A percentile compares a stretch with the other conserved stretches of the same genome.
These are phyloP conservation scores for Xanthia togata DNA, from an alignment of 2,888 invertebrate species.

Conservation along the genomic window DNA sequence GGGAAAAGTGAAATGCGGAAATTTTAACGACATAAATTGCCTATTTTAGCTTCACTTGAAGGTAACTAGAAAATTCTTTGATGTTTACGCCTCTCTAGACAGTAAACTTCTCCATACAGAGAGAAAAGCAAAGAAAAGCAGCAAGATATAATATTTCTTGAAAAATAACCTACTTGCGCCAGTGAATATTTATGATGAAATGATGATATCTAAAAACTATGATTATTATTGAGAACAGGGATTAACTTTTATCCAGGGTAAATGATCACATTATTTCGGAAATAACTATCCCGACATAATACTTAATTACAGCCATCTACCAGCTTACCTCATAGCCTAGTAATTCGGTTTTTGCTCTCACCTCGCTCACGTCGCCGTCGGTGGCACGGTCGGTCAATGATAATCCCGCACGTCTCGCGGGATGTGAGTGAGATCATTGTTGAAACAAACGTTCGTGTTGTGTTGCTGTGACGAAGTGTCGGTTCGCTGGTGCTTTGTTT, in stretches of 20 bases:
- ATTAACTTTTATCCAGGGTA: neutral
- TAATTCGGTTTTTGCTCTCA: constrained; percentile 6
- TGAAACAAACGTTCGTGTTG: constrained; percentile 30
- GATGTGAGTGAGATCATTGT: constrained; percentile 48
- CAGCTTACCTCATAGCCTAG: constrained; percentile 13
- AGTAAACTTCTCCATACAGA: neutral
- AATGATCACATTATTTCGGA: neutral
- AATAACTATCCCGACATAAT: neutral
- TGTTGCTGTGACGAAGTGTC: constrained; percentile 9
- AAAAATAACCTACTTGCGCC: neutral
- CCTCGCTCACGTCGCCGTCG: too few relatives aligned
- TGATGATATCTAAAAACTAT: neutral
- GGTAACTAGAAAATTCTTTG: neutral
- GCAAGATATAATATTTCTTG: neutral
- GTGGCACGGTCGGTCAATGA: constrained; percentile 18
- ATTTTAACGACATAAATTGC: neutral
- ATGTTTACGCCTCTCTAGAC: neutral
- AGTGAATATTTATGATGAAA: neutral
- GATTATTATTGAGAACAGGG: neutral
- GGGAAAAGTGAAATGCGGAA: neutral
- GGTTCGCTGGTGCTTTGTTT: constrained; percentile 1
- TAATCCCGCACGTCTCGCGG: constrained; percentile 53
- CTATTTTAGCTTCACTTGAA: neutral
- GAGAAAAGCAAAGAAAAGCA: neutral
- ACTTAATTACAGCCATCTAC: neutral